Evolutionary conservation across 2,888 invertebrate species (phyloP), one percentile per base, ranked within the genome.

Genomic region (Hesperia comma): DNA sequence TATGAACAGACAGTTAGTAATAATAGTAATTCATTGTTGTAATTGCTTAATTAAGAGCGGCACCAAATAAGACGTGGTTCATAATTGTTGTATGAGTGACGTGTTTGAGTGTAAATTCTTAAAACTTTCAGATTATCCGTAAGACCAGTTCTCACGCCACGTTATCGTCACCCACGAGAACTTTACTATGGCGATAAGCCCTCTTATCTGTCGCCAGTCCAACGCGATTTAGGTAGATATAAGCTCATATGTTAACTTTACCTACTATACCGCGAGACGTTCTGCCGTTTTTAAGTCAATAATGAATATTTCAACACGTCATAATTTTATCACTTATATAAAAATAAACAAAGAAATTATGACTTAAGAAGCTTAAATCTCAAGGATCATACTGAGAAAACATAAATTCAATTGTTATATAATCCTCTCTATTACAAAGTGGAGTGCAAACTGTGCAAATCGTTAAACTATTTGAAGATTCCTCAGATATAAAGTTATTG

Each of bases 151-250:
- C 74, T 72, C 72, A 72, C 75, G 77, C 80, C 75, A 79, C 77
- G 76, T 89, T 90, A 90, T 91, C 90, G 78, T 75, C 71, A 78
- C 79, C 77, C 74, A 74, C 75, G 77, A 80, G 85, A 82, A 84
- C 85, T 85, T 76, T 75, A 72, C 72, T 74, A 73, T 78, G 79
- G 82, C 80, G 87, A 91, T 89, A 90, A 90, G 86, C 83, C 73
- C 75, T 78, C 83, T 86, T 89, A 90, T 89, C 88, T 87, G 81
- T 85, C 82, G 72, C 61, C 74, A 72, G 70, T 69, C 72, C 72
- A 73, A 71, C 69, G 75, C 79, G 78, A 84, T 84, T 85, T 26
- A 26, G 26, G 26, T 26, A 26, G 26, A 5, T 26, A 26, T n/a
- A n/a, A n/a, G n/a, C 26, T 5, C 5, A 26, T 79, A 76, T 74